Evolutionary conservation across 2,888 invertebrate genomes (phyloP), one percentile per base, ranked within the genome.

Genomic region (Steinernema hermaphroditum): DNA sequence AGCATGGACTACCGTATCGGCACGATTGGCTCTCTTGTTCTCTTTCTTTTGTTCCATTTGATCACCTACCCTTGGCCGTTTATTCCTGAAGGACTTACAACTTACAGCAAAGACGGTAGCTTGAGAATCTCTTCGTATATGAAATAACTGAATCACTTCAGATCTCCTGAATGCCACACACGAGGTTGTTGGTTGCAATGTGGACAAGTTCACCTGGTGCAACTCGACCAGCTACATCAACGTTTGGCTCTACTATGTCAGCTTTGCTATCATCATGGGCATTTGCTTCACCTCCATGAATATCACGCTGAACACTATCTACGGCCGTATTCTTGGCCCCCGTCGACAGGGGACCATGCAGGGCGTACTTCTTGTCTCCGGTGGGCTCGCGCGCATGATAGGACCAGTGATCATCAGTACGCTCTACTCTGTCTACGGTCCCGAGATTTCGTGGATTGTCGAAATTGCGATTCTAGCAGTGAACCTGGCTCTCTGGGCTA

Each of bases 281-380:
- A 50, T 77, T 16, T 87, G 87, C 0, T 88, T 87, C 74, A 86
- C 88, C 0, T 78, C 83, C 19, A 83, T 86, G 73, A 87, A 87
- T 74, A 86, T 88, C 9, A 85, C 87, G 75, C 83, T 86, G 24
- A 87, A 86, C 73, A 81, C 87, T 0, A 81, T 87, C 2, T 87
- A 81, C 76, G 87, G 87, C 9, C 87, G 86, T 74, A 83, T 88
- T 8, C 81, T 88, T 0, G 88, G 88, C 44, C 87, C 87, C 22
- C 82, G 86, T 72, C 86, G 87, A 14, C 88, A 88, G 22, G 78
- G 83, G 41, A 83, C 80, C 6, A 75, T 83, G 72, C 81, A 82
- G 37, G 83, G 83, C 16, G 41, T 83, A 1, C 74, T 84, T 2
- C 78, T 82, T 49, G 75, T 81, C 49, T 73, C 75, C 14, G 81